Evolutionary conservation across 2,797 vertebrate genomes (phyloP).

Genomic region (Masticophis lateralis): DNA sequence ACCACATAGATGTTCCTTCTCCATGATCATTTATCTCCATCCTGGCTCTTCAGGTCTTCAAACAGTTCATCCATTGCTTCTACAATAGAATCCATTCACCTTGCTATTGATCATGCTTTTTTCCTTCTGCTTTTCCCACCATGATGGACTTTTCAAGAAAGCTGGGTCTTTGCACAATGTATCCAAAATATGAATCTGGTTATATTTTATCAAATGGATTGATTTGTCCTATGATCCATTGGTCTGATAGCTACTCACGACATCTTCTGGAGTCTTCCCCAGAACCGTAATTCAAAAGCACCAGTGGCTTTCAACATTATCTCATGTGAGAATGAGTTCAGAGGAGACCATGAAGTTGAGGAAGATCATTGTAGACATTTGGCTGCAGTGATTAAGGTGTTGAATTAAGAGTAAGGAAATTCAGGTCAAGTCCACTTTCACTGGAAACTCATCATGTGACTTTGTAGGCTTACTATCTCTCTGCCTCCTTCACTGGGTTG

Average conservation of each 20-base stretch:
- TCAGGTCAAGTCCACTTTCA: background rate
- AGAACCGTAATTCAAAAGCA: background rate
- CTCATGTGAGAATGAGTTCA: background rate
- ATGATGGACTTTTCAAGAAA: background rate
- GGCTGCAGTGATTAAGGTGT: background rate
- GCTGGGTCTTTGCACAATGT: background rate
- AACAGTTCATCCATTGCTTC: background rate
- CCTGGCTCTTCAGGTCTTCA: background rate
- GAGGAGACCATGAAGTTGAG: background rate
- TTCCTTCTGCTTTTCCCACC: background rate
- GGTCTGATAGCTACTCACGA: background rate
- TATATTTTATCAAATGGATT: background rate
- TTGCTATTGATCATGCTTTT: background rate
- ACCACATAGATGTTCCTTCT: background rate
- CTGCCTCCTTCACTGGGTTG: background rate
- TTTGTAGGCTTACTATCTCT: background rate
- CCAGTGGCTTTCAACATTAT: background rate
- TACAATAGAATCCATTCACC: background rate
- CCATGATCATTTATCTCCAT: background rate
- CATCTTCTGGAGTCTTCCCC: background rate
- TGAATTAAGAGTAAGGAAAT: background rate
- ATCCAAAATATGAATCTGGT: background rate
- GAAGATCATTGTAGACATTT: background rate
- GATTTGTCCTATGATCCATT: background rate
- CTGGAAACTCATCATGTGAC: background rate